Evolutionary conservation across 2,797 vertebrate species (phyloP).

Genomic region (Parauchenoglanis ngamensis): DNA sequence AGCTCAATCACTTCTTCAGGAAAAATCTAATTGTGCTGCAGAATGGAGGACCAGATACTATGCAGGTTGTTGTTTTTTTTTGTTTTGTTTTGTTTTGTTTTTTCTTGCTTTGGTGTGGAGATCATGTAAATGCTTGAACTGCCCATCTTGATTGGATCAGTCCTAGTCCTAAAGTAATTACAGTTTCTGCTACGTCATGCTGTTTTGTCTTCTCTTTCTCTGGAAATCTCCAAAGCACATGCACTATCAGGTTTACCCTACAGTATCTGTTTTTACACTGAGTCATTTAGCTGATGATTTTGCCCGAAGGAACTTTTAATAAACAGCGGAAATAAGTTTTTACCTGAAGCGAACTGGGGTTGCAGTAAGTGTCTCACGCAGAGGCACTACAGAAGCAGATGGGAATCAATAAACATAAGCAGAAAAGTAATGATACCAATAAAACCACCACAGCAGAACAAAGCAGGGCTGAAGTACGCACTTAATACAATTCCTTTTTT

Average conservation of each 20-base stretch:
- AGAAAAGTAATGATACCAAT: constrained; percentile 18
- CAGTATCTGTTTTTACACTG: background rate
- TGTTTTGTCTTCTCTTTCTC: constrained; percentile 58
- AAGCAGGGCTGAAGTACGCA: constrained; percentile 36
- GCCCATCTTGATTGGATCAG: constrained; percentile 70
- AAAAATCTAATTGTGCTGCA: constrained; percentile 69
- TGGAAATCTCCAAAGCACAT: constrained; percentile 41
- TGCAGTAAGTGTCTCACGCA: constrained; percentile 3
- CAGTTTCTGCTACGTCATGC: constrained; percentile 75
- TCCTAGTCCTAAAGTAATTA: constrained; percentile 72
- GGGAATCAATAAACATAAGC: constrained; percentile 5
- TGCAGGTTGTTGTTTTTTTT: constrained; percentile 62
- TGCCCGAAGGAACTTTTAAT: constrained; percentile 1
- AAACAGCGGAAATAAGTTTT: constrained; percentile 7
- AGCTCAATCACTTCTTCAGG: constrained; percentile 69
- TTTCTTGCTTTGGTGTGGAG: constrained; percentile 59
- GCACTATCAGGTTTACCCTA: background rate
- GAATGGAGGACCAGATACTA: constrained; percentile 65
- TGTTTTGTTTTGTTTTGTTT: background rate
- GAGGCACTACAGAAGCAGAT: background rate
- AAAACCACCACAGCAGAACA: background rate
- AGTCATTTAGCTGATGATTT: background rate
- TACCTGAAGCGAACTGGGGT: background rate
- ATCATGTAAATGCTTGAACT: constrained; percentile 69
- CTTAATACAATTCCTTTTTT: background rate